Evolutionary conservation across 1,140 invertebrate species (phyloP).

Genomic region (Ostrea edulis): DNA sequence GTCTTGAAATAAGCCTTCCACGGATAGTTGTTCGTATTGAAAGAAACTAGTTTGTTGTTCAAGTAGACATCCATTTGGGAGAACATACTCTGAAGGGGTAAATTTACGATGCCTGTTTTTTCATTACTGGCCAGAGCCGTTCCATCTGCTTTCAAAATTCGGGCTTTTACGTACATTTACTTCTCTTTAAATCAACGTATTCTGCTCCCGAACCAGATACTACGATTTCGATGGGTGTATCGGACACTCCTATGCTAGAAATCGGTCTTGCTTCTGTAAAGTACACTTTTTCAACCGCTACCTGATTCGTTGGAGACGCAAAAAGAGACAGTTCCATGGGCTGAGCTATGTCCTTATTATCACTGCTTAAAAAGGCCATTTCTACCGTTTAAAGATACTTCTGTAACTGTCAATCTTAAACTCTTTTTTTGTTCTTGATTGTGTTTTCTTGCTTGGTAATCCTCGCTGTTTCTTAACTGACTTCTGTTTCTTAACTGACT

Average conservation of each 20-base stretch:
- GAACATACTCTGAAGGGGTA: constrained; percentile 51
- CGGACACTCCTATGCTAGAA: constrained; percentile 9
- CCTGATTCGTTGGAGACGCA: constrained; percentile 48
- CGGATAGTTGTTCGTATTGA: constrained; percentile 53
- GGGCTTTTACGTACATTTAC: constrained; percentile 47
- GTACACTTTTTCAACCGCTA: constrained; percentile 51
- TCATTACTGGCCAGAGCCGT: constrained; percentile 40
- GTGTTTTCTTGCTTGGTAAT: not conserved
- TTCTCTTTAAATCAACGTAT: constrained; percentile 54
- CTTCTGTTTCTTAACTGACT: constrained; percentile 6
- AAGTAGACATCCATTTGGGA: constrained; percentile 57
- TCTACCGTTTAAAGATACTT: constrained; percentile 8
- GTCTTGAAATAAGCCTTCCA: constrained; percentile 55
- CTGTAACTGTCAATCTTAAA: constrained; percentile 42
- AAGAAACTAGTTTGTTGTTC: constrained; percentile 57
- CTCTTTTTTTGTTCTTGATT: constrained; percentile 9
- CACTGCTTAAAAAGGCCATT: constrained; percentile 48
- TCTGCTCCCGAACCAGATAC: constrained; percentile 51
- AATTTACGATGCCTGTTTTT: constrained; percentile 53
- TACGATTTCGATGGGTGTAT: constrained; percentile 53
- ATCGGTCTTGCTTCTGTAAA: constrained; percentile 40
- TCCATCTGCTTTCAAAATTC: constrained; percentile 52
- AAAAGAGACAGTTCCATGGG: constrained; percentile 47
- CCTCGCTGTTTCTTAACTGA: not conserved
- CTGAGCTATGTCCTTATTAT: constrained; percentile 46